A percentile compares a stretch with the other conserved stretches of the same genome.
These are phyloP conservation scores for Solenopsis invicta DNA, from an alignment of 1,140 invertebrate species.

Conservation along the genomic window DNA sequence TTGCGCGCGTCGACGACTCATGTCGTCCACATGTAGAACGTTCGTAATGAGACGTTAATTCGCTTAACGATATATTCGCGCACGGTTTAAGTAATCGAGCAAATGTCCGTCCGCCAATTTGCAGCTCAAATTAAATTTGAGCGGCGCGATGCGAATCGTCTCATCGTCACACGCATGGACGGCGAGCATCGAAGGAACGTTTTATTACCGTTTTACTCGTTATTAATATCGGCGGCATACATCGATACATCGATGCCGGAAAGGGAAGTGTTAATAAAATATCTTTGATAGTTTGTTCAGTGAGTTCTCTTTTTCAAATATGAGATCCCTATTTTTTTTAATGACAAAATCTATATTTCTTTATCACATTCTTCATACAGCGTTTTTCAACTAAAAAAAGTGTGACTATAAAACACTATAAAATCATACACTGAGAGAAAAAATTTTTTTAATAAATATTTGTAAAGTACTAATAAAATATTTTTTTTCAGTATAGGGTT, in stretches of 20 bases:
- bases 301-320: neutral
- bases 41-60: conserved; percentile 54
- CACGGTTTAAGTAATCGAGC: conserved; percentile 26
- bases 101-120: conserved; percentile 39
- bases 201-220: conserved; percentile 8
- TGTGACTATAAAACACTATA: no score
- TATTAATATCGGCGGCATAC: neutral
- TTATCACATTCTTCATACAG: neutral
- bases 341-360: neutral
- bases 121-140: conserved; percentile 16
- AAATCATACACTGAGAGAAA: no score
- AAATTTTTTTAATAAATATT: no score
- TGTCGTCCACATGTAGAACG: conserved; percentile 34
- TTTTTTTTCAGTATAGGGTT: no score
- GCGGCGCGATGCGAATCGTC: conserved; percentile 3
- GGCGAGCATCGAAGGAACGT: neutral
- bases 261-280: neutral
- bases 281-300: neutral
- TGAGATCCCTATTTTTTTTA: neutral
- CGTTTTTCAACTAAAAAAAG: no score
- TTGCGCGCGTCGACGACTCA: neutral
- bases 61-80: conserved; percentile 41
- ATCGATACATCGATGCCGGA: neutral
- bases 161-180: neutral
- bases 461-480: no score